Base-by-base conservation (phyloP, 2,797 vertebrate species). In the Cyprinella venusta region DNA sequence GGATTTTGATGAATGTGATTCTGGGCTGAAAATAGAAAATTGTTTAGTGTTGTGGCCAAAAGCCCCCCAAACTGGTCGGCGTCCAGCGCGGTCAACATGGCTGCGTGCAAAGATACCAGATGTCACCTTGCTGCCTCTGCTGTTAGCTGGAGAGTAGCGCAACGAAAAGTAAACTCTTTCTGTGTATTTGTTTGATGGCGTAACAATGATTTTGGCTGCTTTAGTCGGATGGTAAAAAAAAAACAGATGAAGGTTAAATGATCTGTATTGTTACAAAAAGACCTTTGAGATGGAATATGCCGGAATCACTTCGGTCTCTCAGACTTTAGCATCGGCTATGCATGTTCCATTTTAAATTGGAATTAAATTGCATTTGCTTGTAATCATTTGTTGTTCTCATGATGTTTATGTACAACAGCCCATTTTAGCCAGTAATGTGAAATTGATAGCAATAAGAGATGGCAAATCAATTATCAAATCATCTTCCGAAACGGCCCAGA, bases 111-210 rank as follows among this genome's bases (percentile, higher is more conserved):
- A 87, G 81, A 85, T 85, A 84, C 75, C 76, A 82, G 76, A 87
- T 88, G 86, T 87, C 86, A 88, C 87, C 71, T 82, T 87, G 84
- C 72, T 76, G 79, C 67, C 80, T 85, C 21, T 79, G 77, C 77
- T 61, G 45, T 78, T 65, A 76, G 78, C 61, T 69, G 69, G 78
- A 85, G 54, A 79, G 68, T 77, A 71, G 75, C 54, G 7, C 68
- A 85, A 64, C 67, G 63, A 68, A 83, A 84, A 79, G 76, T 71
- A 64, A 78, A 78, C 86, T 80, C 64, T 77, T 54, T 65, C 13
- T 83, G 79, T 87, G 26, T 76, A 65, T 85, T 79, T 83, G 79
- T 63, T 68, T 81, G 48, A 36, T 38, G 67, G 45, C 19, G 26
- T 80, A 71, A 79, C 74, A 69, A 26, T 81, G 61, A 13, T 50